Evolutionary conservation across 2,888 invertebrate species (phyloP), one percentile per base, ranked within the genome.

Genomic region (Cerastis leucographa): DNA sequence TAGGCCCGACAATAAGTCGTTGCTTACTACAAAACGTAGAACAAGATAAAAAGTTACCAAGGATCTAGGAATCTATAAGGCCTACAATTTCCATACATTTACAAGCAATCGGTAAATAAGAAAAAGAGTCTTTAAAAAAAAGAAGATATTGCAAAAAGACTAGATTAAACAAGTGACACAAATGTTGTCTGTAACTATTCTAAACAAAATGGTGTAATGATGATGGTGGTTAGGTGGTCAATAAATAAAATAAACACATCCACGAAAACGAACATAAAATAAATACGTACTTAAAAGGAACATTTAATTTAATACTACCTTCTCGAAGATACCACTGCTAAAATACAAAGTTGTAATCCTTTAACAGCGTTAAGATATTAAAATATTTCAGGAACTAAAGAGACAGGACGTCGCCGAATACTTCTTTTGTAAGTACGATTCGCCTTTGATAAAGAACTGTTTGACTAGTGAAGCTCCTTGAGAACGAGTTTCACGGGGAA

Each of bases 301-400:
- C 44, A 69, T 68, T 35, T 67, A 54, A 59, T 71, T 64, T 3
- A 3, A n/a, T 12, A 69, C 44, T 56, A 19, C 40, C 2, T n/a
- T 44, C 56, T 69, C 49, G 40, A 61, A 59, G 35, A 78, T 29
- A 56, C 17, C 19, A 40, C 19, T 7, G 42, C 25, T 56, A 51
- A 68, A 77, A 69, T 46, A 70, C 49, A 67, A 67, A 66, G 62
- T 42, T 59, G 29, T 70, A 44, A 56, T 59, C 46, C 42, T 17
- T 67, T n/a, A 29, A 46, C 70, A 71, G 40, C n/a, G 68, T 14
- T n/a, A 12, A 69, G 35, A 64, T 83, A 78, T 83, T 83, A 61
- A 71, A 83, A 73, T 71, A 49, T 54, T 76, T 65, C 25, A 6
- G 2, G 2, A 46, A 59, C 68, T 59, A 59, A 46, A 17, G 7